A percentile compares a stretch with the other conserved stretches of the same genome.
Conservation (phyloP, 2,797 vertebrate species). For the Macropodus opercularis region DNA sequence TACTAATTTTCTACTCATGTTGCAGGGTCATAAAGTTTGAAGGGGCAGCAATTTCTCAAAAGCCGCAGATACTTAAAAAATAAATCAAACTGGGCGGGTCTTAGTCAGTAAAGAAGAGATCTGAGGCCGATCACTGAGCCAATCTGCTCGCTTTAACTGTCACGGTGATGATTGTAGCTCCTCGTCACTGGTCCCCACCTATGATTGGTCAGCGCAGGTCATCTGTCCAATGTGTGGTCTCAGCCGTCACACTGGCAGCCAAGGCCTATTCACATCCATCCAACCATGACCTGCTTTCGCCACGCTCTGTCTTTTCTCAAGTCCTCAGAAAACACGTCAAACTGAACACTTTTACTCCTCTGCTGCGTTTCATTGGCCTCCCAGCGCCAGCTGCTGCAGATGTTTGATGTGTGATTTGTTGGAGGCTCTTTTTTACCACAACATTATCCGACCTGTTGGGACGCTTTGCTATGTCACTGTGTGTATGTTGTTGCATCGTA, state of each 20-base stretch:
- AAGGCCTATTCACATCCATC: slow-evolving; percentile 58
- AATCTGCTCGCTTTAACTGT: slow-evolving; percentile 37
- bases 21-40: background rate
- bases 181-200: slow-evolving; percentile 42
- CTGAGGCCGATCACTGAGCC: slow-evolving; percentile 22
- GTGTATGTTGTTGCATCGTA: background rate
- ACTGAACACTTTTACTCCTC: slow-evolving; percentile 60
- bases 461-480: slow-evolving; percentile 8
- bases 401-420: slow-evolving; percentile 60
- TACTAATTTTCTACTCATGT: background rate
- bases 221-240: slow-evolving; percentile 70
- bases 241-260: slow-evolving; percentile 62
- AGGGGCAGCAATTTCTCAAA: background rate
- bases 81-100: background rate
- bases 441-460: slow-evolving; percentile 29
- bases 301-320: slow-evolving; percentile 69
- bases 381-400: slow-evolving; percentile 27
- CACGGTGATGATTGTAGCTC: slow-evolving; percentile 35
- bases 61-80: slow-evolving; percentile 6
- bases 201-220: slow-evolving; percentile 60
- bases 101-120: slow-evolving; percentile 20
- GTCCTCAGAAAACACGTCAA: slow-evolving; percentile 68
- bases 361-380: slow-evolving; percentile 66
- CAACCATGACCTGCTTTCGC: slow-evolving; percentile 70
- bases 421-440: slow-evolving; percentile 53